Evolutionary conservation across 2,888 invertebrate genomes (phyloP), one percentile per base, ranked within the genome.

Genomic region (Eupithecia abbreviata): DNA sequence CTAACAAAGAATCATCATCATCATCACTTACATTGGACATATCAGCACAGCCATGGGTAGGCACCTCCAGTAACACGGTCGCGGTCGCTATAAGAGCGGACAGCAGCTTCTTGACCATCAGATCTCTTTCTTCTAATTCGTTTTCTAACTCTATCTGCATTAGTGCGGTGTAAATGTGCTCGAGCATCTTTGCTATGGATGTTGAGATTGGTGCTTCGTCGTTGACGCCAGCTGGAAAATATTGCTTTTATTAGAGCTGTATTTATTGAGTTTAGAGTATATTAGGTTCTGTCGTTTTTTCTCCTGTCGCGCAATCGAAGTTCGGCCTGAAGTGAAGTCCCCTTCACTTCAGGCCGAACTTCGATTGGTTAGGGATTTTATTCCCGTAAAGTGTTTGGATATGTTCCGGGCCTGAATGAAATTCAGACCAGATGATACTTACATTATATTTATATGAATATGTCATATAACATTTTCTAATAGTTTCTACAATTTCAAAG

Each of bases 161-260:
- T 0, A 93, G 78, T 0, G 91, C 89, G 0, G 80, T 77, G 80
- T 88, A 86, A 0, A 91, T 62, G 5, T 86, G 83, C n/a, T 88
- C 88, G 55, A 94, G 74, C 13, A 94, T 89, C 0, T 84, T 82
- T 0, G 93, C 89, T 66, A 92, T 78, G 73, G 87, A 87, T 0
- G 85, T 84, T 3, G 90, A 83, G 0, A 87, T 82, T 0, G 87
- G 76, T 0, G 82, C 71, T 0, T 90, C 90, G 2, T 79, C 71
- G 18, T 80, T 74, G 74, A 45, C 43, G 5, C 85, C 88, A 2
- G 90, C 94, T 93, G 79, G 5, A 72, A 71, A 42, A 70, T n/a
- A 1, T 10, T 74, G 4, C 6, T 55, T 55, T n/a, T n/a, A 55
- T n/a, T 55, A 49, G 49, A 49, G 47, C 30, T 30, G 43, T 12